Conservation (phyloP, 2,113 vertebrate species). For the Ceyx melanurus region DNA sequence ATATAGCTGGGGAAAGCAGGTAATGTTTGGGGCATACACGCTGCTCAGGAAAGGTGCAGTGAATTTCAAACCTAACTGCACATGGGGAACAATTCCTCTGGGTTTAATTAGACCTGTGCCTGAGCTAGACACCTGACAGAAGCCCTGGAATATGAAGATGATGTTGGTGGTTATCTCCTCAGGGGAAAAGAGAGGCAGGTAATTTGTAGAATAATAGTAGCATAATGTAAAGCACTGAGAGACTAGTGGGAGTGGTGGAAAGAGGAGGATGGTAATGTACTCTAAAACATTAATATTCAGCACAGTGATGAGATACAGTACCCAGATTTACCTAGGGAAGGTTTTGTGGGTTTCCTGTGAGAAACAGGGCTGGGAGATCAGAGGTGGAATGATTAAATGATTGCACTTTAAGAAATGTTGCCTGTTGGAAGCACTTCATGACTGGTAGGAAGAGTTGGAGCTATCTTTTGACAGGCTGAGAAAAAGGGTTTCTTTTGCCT, state of each 20-base stretch:
- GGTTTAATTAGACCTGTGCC: slow-evolving; percentile 19
- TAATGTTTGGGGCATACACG: background rate
- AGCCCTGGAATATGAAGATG: background rate
- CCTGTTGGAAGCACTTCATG: background rate
- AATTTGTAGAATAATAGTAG: slow-evolving; percentile 2
- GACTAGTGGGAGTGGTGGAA: background rate
- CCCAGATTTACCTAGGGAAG: background rate
- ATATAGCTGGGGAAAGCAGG: background rate
- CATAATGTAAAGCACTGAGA: background rate
- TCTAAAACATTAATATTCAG: background rate
- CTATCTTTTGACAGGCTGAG: slow-evolving; percentile 11
- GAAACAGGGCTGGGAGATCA: background rate
- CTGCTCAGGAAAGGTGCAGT: background rate
- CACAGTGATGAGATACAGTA: background rate
- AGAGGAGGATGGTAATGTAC: background rate
- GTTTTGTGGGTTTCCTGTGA: background rate
- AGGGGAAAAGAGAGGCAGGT: background rate
- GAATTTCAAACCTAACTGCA: background rate
- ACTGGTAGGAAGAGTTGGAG: background rate
- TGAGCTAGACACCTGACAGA: slow-evolving; percentile 6
- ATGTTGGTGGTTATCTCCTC: background rate
- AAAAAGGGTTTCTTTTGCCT: background rate
- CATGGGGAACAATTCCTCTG: background rate
- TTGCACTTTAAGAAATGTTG: background rate
- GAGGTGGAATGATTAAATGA: background rate